Evolutionary conservation across 1,140 invertebrate species (phyloP).

Genomic region (Contarinia nasturtii): DNA sequence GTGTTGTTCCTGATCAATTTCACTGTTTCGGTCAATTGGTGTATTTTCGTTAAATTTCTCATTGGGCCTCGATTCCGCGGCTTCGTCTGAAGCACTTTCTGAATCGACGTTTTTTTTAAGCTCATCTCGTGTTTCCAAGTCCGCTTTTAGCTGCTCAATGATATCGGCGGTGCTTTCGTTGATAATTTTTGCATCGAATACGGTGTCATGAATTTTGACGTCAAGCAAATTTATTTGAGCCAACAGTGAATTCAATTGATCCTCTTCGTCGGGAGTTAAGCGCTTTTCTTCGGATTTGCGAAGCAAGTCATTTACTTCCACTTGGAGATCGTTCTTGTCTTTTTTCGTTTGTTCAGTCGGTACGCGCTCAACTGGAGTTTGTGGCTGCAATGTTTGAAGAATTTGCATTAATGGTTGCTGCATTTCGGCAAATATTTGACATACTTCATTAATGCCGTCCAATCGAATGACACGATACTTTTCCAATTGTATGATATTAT

Average conservation of each 20-base stretch:
- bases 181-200: slow-evolving; percentile 2
- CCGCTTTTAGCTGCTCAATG: slow-evolving; percentile 4
- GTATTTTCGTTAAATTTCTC: background rate
- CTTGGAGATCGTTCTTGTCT: too few species aligned
- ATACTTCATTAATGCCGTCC: too few species aligned
- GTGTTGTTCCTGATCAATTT: background rate
- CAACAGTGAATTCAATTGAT: background rate
- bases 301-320: background rate
- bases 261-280: slow-evolving; percentile 3
- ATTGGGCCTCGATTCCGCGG: background rate
- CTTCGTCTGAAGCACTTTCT: background rate
- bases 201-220: background rate
- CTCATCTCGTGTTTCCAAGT: slow-evolving; percentile 4
- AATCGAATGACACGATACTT: too few species aligned
- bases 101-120: slow-evolving; percentile 6
- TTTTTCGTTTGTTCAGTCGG: too few species aligned
- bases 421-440: too few species aligned
- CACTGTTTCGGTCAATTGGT: background rate
- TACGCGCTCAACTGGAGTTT: too few species aligned
- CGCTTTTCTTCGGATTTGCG: background rate
- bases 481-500: background rate
- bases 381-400: too few species aligned
- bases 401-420: too few species aligned
- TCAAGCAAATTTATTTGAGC: background rate
- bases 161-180: background rate